Conservation (phyloP, 1,140 invertebrate genomes). For the Atta colombica region DNA sequence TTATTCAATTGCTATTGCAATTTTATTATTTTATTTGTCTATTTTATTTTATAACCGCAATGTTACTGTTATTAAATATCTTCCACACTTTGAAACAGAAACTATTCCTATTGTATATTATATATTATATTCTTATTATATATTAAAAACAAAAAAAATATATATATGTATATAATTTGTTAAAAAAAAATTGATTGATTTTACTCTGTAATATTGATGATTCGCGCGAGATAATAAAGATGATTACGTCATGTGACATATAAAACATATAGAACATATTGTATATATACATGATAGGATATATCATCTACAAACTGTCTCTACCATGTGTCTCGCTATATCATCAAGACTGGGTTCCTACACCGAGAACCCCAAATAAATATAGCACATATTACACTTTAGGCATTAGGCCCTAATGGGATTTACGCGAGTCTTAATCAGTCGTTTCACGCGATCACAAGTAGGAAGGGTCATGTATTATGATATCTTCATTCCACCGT, state of each 20-base stretch:
- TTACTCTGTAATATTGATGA: neutral
- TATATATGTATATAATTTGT: neutral
- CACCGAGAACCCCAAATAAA: constrained; percentile 62
- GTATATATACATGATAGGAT: constrained; percentile 30
- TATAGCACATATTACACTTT: constrained; percentile 70
- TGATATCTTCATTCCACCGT: constrained; percentile 18
- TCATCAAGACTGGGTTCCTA: constrained; percentile 60
- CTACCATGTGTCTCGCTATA: constrained; percentile 65
- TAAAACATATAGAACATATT: constrained; percentile 34
- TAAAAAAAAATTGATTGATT: neutral
- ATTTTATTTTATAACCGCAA: neutral
- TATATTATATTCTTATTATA: neutral
- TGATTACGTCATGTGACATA: neutral
- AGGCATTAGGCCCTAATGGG: constrained; percentile 69
- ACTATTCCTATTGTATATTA: neutral
- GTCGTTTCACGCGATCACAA: constrained; percentile 48
- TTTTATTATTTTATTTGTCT: neutral
- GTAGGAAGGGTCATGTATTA: constrained; percentile 56
- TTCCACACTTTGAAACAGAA: neutral
- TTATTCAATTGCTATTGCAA: neutral
- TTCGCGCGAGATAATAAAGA: neutral
- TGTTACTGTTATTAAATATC: neutral
- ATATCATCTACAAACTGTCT: constrained; percentile 40
- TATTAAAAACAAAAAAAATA: no score
- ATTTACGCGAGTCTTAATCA: constrained; percentile 75